Evolutionary conservation across 2,888 invertebrate species (phyloP).

Genomic region (Hesperia comma): DNA sequence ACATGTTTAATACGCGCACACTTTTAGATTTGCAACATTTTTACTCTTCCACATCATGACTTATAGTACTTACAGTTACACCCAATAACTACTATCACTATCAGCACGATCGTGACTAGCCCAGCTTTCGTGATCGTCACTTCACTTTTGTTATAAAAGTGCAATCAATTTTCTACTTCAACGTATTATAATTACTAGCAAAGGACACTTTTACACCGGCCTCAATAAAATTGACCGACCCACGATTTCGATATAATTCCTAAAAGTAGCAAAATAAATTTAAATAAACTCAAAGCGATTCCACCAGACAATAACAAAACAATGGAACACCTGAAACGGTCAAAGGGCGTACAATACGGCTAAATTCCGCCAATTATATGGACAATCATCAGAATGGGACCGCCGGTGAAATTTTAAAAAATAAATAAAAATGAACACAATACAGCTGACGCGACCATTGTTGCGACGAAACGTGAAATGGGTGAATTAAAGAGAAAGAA

Average conservation of each 20-base stretch:
- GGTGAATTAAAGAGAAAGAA: conserved; percentile 60
- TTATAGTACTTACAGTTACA: no score
- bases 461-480: conserved; percentile 46
- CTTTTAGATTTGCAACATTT: no score
- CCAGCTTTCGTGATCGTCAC: no score
- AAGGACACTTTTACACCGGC: no score
- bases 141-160: no score
- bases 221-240: no score
- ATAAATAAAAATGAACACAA: conserved; percentile 60
- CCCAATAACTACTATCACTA: no score
- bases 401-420: conserved; percentile 65
- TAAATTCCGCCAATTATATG: conserved; percentile 77
- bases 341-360: conserved; percentile 60
- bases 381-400: conserved; percentile 73
- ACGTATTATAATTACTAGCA: no score
- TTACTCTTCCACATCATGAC: no score
- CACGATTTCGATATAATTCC: background rate
- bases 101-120: no score
- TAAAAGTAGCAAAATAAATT: conserved; percentile 40
- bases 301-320: conserved; percentile 41
- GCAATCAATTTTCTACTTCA: no score
- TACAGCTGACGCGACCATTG: conserved; percentile 51
- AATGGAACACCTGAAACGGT: conserved; percentile 28
- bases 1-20: no score
- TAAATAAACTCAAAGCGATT: conserved; percentile 17